Evolutionary conservation across 2,888 invertebrate genomes (phyloP), one percentile per base, ranked within the genome.

Genomic region (Drosophila fungiperda): DNA sequence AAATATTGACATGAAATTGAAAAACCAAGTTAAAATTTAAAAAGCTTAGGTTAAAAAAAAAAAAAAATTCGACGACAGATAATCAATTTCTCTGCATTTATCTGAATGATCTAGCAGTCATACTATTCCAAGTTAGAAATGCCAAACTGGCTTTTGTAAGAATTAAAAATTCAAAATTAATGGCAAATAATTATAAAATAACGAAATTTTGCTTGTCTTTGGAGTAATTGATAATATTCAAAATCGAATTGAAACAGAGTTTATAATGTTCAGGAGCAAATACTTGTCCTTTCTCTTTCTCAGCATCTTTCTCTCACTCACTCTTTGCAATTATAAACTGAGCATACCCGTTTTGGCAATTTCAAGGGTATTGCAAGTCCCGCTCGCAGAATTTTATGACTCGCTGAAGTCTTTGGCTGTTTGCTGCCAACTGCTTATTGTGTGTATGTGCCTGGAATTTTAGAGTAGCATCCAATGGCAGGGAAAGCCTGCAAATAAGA

Each of bases 371-470:
- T 63, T 65, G 76, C 72, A 68, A 78, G 79, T 55, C 57, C 70
- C 65, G 70, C 63, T 89, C 70, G 74, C 73, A 75, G 77, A 73
- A 68, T 89, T 85, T 85, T 85, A 85, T 88, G 90, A 83, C 86
- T 74, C 88, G 83, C 83, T 83, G 70, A 83, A 89, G 89, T 69
- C 68, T 67, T 69, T 54, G 69, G 69, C 66, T 76, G 58, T 40
- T 54, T 60, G 60, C 67, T 73, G 71, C 68, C 70, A 79, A 79
- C 72, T 73, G 84, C 83, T 83, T 81, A 86, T 83, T 78, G 87
- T 86, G 73, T 73, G 81, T 82, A 84, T 85, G 87, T 87, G 80
- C 73, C 66, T 60, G 71, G 79, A 81, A 83, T 82, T 73, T 83
- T 62, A 76, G 79, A 80, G 79, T 71, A 82, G 65, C 71, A 68